Percentiles rank a stretch among this genome's conserved stretches.
Conservation (phyloP, 2,113 vertebrate genomes). For the Opisthocomus hoazin region DNA sequence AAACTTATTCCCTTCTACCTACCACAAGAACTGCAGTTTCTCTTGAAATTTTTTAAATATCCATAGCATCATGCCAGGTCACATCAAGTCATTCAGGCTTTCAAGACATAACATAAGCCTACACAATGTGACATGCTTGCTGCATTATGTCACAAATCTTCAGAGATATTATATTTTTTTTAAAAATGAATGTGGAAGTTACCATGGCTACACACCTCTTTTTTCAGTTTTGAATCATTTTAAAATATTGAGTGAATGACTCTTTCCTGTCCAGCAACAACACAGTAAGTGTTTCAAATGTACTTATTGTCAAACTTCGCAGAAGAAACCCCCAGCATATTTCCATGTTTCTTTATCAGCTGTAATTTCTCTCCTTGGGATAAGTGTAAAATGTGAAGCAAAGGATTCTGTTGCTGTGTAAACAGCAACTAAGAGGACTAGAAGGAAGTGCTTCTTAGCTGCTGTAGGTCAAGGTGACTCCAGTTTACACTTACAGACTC, state of each 20-base stretch:
- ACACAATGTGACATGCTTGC: conserved; percentile 35
- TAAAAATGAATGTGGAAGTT: conserved; percentile 35
- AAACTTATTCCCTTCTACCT: neutral
- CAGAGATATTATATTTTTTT: neutral
- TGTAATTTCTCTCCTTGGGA: neutral
- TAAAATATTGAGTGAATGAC: neutral
- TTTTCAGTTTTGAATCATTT: neutral
- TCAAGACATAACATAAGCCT: neutral
- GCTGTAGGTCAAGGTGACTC: neutral
- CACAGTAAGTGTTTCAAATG: neutral
- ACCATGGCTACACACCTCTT: conserved; percentile 33
- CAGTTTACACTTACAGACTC: neutral
- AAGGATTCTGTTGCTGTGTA: neutral
- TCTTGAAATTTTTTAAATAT: neutral
- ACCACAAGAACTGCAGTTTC: neutral
- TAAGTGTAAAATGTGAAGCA: neutral
- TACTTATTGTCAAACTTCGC: neutral
- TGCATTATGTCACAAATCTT: conserved; percentile 44
- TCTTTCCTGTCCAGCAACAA: neutral
- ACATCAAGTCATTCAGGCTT: conserved; percentile 24
- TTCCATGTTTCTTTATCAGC: neutral
- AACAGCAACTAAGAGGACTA: neutral
- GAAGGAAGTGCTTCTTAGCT: neutral
- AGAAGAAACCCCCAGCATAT: neutral
- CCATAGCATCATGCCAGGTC: conserved; percentile 21